Conservation (phyloP, 2,888 invertebrate genomes). For the Tineola bisselliella region DNA sequence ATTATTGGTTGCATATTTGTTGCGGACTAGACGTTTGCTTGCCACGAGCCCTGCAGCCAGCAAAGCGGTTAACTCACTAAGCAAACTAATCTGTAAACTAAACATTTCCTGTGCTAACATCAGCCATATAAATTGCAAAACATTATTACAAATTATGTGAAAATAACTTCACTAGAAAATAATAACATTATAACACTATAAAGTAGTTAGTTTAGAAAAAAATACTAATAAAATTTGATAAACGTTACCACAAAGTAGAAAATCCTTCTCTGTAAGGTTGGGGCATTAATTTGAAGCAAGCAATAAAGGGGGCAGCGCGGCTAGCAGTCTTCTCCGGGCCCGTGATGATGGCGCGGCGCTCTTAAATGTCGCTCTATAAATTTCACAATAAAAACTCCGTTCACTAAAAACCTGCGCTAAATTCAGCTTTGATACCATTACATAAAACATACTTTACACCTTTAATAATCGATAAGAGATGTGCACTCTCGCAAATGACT, state of each 20-base stretch:
- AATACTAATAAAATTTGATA: constrained; percentile 48
- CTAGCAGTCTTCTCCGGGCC: constrained; percentile 45
- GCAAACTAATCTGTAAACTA: constrained; percentile 67
- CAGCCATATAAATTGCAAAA: neutral
- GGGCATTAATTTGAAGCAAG: constrained; percentile 64
- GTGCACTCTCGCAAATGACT: constrained; percentile 47
- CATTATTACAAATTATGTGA: neutral
- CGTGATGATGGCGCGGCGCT: constrained; percentile 31
- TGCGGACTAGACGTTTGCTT: constrained; percentile 20
- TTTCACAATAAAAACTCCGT: constrained; percentile 51
- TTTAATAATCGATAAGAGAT: constrained; percentile 30
- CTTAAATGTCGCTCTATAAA: constrained; percentile 55
- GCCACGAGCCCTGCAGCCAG: constrained; percentile 19
- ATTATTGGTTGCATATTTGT: constrained; percentile 57
- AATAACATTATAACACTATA: neutral
- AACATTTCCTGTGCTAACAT: constrained; percentile 26
- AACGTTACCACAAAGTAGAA: constrained; percentile 55
- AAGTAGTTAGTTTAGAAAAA: neutral
- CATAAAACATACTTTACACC: constrained; percentile 29
- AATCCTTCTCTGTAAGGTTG: constrained; percentile 49
- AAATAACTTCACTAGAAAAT: neutral
- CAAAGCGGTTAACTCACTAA: constrained; percentile 41
- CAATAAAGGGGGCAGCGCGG: constrained; percentile 54
- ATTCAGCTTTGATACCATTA: constrained; percentile 37
- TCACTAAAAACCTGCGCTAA: constrained; percentile 27